Base-by-base conservation (phyloP, 2,113 vertebrate genomes). In the Stigmatopora nigra region DNA sequence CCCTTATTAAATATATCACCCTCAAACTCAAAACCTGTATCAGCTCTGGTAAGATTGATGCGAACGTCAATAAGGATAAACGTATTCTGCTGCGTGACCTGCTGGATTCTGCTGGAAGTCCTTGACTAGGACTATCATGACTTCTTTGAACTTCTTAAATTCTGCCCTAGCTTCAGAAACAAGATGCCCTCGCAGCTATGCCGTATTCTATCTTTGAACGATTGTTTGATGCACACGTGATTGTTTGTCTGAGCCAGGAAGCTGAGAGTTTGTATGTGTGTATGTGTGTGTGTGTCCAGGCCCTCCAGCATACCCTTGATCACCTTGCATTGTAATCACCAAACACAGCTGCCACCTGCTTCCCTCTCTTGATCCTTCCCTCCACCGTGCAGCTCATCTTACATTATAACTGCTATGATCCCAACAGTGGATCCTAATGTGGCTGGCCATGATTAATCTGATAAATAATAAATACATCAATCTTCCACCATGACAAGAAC, bases 401-500 rank as follows among this genome's bases (percentile, higher is more conserved):
- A 67, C 17, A 67, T 82, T 83, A 81, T 90, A 75, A 78, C 88
- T 72, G 67, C 82, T 85, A 90, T 88, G 86, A 88, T 91, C 82
- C 78, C 72, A 80, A 88, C 90, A 92, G 74, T 81, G 91, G 92
- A 93, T 93, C 91, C 93, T 91, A 92, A 92, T 90, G 91, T 93
- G 91, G 92, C 90, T 79, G 83, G 89, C 93, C 89, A 92, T 98
- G 95, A 99, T 99, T 98, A 98, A 98, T 97, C 95, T 98, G 94
- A 99, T 99, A 99, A 99, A 99, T 99, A 99, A 99, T 99, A 99
- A 96, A 99, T 98, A 98, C 95, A 99, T 99, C 96, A 98, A 99
- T 99, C 95, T 98, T 95, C 92, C 89, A 88, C 89, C 94, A 92
- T 93, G 95, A 98, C 96, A 98, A 97, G 94, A 94, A 98, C 95